phyloP scores from a whole-genome alignment of 2,888 invertebrate genomes.

The Philereme vetulata region DNA sequence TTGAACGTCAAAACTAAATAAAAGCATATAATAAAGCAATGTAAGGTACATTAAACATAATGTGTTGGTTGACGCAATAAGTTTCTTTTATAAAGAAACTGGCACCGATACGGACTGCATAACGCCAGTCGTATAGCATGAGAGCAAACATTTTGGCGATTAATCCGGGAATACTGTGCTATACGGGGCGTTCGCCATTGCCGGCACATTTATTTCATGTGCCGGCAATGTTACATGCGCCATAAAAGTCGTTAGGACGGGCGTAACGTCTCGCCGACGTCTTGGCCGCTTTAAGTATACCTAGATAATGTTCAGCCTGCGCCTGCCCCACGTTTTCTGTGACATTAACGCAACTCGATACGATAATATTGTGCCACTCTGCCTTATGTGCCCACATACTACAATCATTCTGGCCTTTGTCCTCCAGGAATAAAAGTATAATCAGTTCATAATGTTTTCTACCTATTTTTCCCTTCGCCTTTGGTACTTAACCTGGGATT shows the following conservation, averaged over 20 bases:
- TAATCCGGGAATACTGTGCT: constrained; percentile 76
- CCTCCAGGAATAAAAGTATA: too few relatives aligned
- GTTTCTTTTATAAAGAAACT: constrained; percentile 47
- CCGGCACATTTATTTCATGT: constrained; percentile 83
- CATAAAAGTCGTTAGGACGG: constrained; percentile 83
- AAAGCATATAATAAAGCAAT: constrained; percentile 6
- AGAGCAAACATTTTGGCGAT: constrained; percentile 80
- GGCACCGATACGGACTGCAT: constrained; percentile 59
- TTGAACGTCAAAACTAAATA: constrained; percentile 1
- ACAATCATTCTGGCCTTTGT: constrained; percentile 47
- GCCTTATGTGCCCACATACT: constrained; percentile 58
- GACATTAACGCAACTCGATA: constrained; percentile 71
- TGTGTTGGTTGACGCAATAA: constrained; percentile 33
- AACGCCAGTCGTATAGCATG: constrained; percentile 67
- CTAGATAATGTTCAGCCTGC: constrained; percentile 75
- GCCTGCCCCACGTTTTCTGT: constrained; percentile 51
- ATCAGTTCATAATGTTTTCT: too few relatives aligned
- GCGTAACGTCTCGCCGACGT: constrained; percentile 82
- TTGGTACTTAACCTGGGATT: too few relatives aligned
- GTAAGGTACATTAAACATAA: constrained; percentile 10
- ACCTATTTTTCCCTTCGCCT: too few relatives aligned
- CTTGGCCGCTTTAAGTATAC: constrained; percentile 82
- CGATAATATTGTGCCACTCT: constrained; percentile 71
- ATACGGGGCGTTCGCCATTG: constrained; percentile 68
- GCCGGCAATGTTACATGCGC: constrained; percentile 83